Evolutionary conservation across 2,888 invertebrate species (phyloP).

Genomic region (Dolichopus griseipennis): DNA sequence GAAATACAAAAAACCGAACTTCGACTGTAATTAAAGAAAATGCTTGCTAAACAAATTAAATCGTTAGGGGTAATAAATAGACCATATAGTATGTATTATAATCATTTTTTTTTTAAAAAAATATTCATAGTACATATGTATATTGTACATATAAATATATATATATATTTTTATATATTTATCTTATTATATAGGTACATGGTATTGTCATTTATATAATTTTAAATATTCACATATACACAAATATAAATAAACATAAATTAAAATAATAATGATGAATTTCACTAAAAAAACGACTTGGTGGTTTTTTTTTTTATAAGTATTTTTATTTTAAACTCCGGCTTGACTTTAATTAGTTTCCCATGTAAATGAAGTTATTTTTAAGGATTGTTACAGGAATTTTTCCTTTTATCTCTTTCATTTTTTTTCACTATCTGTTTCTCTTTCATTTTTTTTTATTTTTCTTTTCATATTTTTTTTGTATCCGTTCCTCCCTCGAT

Average conservation of each 20-base stretch:
- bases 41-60: conserved; percentile 38
- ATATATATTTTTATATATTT: neutral
- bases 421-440: neutral
- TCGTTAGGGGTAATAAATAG: conserved; percentile 43
- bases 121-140: conserved; percentile 22
- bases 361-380: neutral
- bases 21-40: too few species aligned
- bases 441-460: neutral
- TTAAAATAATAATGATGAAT: neutral
- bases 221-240: neutral
- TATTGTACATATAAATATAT: neutral
- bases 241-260: neutral
- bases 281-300: neutral
- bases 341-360: neutral
- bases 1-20: too few species aligned
- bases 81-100: conserved; percentile 29
- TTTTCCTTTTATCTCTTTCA: neutral
- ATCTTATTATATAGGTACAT: too few species aligned
- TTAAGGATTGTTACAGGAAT: neutral
- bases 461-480: neutral
- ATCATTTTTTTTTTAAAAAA: too few species aligned
- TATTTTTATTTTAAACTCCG: too few species aligned
- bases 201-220: too few species aligned
- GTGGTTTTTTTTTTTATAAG: neutral
- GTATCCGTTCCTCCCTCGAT: neutral